Base-by-base conservation (phyloP, 2,888 invertebrate species). In the Drosophila anomalata region DNA sequence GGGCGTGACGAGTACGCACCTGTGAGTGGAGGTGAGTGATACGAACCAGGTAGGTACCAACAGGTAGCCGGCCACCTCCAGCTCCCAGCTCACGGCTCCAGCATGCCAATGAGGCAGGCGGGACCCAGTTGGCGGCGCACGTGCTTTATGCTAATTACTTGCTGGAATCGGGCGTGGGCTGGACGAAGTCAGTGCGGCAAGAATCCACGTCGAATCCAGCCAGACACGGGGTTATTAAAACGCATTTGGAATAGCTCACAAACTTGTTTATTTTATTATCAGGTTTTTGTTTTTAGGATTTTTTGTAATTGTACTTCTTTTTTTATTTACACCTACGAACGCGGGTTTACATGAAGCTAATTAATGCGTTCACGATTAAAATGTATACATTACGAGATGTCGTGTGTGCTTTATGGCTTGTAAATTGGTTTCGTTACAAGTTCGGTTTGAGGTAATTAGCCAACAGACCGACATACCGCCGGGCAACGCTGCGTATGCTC, bases 101-200 rank as follows among this genome's bases (percentile, higher is more conserved):
- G 84, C 82, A 84, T 84, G 79, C 78, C 77, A 84, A 84, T 83
- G 84, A 80, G 81, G 68, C 67, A 66, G 65, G 73, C 75, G 69
- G 60, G 63, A 51, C 56, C 75, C 73, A 61, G 67, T 73, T 67
- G 78, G 69, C 58, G 73, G 66, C 78, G 87, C 84, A 85, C 84
- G 84, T 85, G 84, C 84, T 85, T 87, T 85, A 85, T 85, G 87
- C 77, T 85, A 85, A 85, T 87, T 76, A 81, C 63, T 87, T 71
- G 71, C 72, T 78, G 72, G 72, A 75, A 78, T 67, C 75, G 87
- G 84, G 87, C 85, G 87, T 84, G 87, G 81, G 78, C 41, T 55
- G 33, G 36, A 14, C 36, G 36, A 36, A 36, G 36, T 14, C 7
- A 36, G 36, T 31, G 42, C 39, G 33, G 44, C 53, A 24, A 58